Evolutionary conservation across 2,113 vertebrate genomes (phyloP).

Genomic region (Chaenocephalus aceratus): DNA sequence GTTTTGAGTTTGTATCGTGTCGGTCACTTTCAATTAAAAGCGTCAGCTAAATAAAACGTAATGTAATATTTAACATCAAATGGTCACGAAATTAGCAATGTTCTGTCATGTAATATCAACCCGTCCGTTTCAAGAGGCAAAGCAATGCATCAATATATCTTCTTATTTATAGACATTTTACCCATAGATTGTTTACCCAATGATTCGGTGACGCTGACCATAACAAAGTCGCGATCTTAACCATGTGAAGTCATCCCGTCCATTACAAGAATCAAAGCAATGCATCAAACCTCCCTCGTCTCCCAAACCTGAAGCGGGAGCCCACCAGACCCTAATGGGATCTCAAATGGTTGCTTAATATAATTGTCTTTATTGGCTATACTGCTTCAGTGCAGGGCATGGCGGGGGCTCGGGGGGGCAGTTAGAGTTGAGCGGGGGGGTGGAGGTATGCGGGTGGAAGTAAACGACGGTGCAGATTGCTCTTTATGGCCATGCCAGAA

Average conservation of each 20-base stretch:
- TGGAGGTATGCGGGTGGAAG: constrained; percentile 57
- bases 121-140: constrained; percentile 37
- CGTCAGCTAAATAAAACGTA: too few relatives aligned
- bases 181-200: too few relatives aligned
- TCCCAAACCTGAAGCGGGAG: constrained; percentile 27
- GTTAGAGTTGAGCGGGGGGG: constrained; percentile 46
- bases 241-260: constrained; percentile 54
- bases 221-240: too few relatives aligned
- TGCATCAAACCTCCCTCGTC: constrained; percentile 50
- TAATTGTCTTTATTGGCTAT: constrained; percentile 73
- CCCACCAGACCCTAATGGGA: constrained; percentile 63
- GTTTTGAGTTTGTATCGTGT: too few relatives aligned
- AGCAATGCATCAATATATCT: constrained; percentile 46
- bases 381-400: constrained; percentile 39
- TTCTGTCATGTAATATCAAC: not conserved
- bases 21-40: too few relatives aligned
- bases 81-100: constrained; percentile 24
- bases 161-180: too few relatives aligned
- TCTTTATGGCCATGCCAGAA: constrained; percentile 71
- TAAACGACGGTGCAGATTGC: constrained; percentile 57
- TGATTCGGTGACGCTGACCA: too few relatives aligned
- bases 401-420: constrained; percentile 37
- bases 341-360: constrained; percentile 72
- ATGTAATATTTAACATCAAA: constrained; percentile 6
- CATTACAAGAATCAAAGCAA: constrained; percentile 32